Evolutionary conservation across 2,113 vertebrate genomes (phyloP), one percentile per base, ranked within the genome.

Genomic region (Arvicanthis niloticus): DNA sequence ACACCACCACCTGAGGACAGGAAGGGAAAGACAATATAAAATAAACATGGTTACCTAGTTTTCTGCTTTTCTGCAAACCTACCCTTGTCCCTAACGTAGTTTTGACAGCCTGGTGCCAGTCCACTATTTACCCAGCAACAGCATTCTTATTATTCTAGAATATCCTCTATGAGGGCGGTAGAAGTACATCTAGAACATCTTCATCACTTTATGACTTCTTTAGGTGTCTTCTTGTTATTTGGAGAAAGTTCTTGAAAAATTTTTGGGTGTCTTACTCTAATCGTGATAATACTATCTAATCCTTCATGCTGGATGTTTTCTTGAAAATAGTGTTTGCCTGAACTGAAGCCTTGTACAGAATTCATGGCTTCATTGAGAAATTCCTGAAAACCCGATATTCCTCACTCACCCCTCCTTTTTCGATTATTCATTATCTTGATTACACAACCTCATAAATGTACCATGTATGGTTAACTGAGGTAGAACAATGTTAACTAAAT

Each of bases 341-440:
- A 40, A 9, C 68, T 12, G 37, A 58, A 95, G 16, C 40, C 48
- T 90, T 84, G 16, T 22, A 80, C 2, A 85, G 16, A 1, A 90
- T 84, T 16, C 51, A 93, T 4, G 76, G 13, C 10, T 93, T 93
- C 29, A 75, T 76, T 60, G 48, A 53, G 48, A 91, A 93, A 93
- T 3, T 1, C 56, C 53, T 93, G 34, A 78, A 78, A 62, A 65
- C 58, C 73, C 5, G 40, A 8, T 95, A 96, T 91, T 84, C 67
- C 24, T 84, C 19, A 94, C 4, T n/a, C 34, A 65, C 45, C 62
- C 65, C 89, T n/a, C 68, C 45, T 62, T 45, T 80, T 58, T 60
- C 10, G 56, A 76, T 21, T 65, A 62, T 91, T 72, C 24, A 93
- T 97, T 88, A 76, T 68, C 42, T 93, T 95, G 42, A 95, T 84